Evolutionary conservation across 2,113 vertebrate genomes (phyloP).

Genomic region (Peucedramus taeniatus): DNA sequence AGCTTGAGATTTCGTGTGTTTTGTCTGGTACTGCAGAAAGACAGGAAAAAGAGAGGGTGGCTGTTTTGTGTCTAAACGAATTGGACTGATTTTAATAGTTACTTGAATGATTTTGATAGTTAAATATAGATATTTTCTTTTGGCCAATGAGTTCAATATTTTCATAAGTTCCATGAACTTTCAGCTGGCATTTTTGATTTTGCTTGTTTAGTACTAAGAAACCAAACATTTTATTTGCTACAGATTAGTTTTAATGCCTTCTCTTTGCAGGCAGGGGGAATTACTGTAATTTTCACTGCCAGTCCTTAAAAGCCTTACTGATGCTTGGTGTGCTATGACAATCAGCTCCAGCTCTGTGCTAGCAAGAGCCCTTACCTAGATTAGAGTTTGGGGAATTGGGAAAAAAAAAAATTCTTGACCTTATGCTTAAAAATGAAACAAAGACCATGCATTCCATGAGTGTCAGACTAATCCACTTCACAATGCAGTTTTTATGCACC

Average conservation of each 20-base stretch:
- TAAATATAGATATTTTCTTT: background rate
- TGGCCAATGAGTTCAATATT: background rate
- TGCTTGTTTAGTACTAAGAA: background rate
- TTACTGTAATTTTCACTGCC: background rate
- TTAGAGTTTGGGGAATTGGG: background rate
- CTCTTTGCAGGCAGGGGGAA: background rate
- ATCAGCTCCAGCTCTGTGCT: background rate
- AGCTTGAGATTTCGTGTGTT: fast-evolving
- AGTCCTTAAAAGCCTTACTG: background rate
- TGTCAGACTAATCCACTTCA: background rate
- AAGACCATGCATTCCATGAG: background rate
- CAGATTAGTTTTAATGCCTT: background rate
- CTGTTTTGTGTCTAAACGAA: background rate
- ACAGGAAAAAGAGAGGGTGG: background rate
- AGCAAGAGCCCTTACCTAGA: background rate
- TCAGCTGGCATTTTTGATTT: background rate
- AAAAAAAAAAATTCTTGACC: background rate
- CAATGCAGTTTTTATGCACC: background rate
- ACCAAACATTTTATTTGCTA: background rate
- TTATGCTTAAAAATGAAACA: background rate
- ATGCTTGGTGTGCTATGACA: background rate
- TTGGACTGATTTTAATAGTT: background rate
- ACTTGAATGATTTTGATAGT: background rate
- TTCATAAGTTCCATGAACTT: background rate
- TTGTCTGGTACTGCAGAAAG: background rate